Base-by-base conservation (phyloP, 2,113 vertebrate species). In the Mesocricetus auratus region DNA sequence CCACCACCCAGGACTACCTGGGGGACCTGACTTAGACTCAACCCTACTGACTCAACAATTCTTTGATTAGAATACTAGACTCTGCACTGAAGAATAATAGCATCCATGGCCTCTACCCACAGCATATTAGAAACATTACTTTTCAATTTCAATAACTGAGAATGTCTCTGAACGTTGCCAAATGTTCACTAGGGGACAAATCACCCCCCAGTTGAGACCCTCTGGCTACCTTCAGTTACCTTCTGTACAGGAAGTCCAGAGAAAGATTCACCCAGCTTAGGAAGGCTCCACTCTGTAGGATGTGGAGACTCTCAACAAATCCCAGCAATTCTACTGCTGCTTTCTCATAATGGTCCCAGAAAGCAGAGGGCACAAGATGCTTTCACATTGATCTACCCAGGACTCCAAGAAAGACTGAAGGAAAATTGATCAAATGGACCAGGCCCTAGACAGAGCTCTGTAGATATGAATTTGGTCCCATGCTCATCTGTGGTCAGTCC, bases 321-420 rank as follows among this genome's bases (percentile, higher is more conserved):
- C 56, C 83, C 64, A 74, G 5, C 56, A 42, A 94, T 66, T 42
- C n/a, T 31, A 19, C 69, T 31, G 8, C 19, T 91, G 42, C 19
- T 68, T 11, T 69, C 58, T n/a, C 33, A 0, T 17, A n/a, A 53
- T 5, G n/a, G 12, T 22, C 66, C 13, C 0, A 0, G 4, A 5
- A 8, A 26, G 5, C 8, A 45, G 26, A 17, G 9, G 16, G 1
- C 21, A 53, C 60, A n/a, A 39, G 96, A 22, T n/a, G 22, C 36
- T 24, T 68, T 42, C 79, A 47, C 31, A 77, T 88, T 81, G 21
- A n/a, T 86, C 69, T 94, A 26, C 50, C 21, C 8, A 4, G 42
- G 26, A 89, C 10, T 91, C 90, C 62, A 77, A 62, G 73, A 90
- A 77, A 69, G 21, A 50, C 62, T 89, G 42, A 42, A 93, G 60